phyloP scores from a whole-genome alignment of 1,140 invertebrate genomes.

The Phenacoccus solenopsis region DNA sequence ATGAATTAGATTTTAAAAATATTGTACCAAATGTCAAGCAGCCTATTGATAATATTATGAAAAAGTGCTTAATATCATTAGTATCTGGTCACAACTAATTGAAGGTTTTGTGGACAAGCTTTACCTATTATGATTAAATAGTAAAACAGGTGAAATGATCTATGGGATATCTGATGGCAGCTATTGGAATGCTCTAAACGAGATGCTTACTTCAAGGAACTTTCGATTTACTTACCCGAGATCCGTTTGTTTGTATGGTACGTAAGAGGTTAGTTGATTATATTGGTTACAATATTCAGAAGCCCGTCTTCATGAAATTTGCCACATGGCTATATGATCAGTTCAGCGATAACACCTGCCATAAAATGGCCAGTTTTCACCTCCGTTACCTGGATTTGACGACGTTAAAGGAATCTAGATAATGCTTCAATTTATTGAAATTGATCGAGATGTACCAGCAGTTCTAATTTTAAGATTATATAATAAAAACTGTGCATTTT shows the following conservation, averaged over 20 bases:
- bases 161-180: not conserved
- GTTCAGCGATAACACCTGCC: constrained; percentile 7
- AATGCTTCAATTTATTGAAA: not conserved
- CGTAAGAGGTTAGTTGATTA: not conserved
- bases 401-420: not conserved
- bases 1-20: too few species aligned
- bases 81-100: not conserved
- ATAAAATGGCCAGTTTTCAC: constrained; percentile 11
- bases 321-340: not conserved
- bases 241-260: not conserved
- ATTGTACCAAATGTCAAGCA: too few species aligned
- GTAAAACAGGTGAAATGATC: not conserved
- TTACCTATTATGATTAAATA: not conserved
- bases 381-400: not conserved
- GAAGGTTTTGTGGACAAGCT: not conserved
- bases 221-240: not conserved
- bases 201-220: not conserved
- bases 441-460: not conserved
- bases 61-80: not conserved
- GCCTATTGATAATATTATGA: too few species aligned
- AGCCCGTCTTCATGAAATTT: constrained; percentile 6
- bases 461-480: too few species aligned
- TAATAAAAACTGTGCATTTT: too few species aligned
- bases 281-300: not conserved
- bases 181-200: not conserved